Evolutionary conservation across 2,797 vertebrate species (phyloP), one percentile per base, ranked within the genome.

Genomic region (Malacoctenus gilli): DNA sequence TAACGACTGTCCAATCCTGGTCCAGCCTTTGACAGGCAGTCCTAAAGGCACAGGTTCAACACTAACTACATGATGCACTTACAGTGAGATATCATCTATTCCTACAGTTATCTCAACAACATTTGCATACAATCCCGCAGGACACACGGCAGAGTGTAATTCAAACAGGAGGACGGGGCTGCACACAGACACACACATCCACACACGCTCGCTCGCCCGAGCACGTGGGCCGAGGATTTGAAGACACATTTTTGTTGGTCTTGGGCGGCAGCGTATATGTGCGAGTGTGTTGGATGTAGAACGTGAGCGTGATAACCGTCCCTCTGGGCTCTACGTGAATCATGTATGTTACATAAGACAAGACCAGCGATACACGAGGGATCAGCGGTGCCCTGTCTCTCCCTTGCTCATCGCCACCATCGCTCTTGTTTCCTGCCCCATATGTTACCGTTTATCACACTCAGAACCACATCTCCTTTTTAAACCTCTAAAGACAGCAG

Each of bases 261-360:
- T 28, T 18, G 32, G 61, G 61, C 68, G 35, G 49, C 52, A 53
- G 49, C 35, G 44, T 35, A 20, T 50, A 58, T 40, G 42, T 65
- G 63, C 4, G 39, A 31, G 30, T 32, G 30, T 32, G 30, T 32
- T 8, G 10, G 9, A 10, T 75, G 20, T 34, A 65, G 48, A 80
- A 79, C 64, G 64, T 80, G 80, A 85, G 68, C 4, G 22, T 31
- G 77, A 75, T 62, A 81, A 22, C 60, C 68, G 68, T 44, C 59
- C 75, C 73, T 66, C 64, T 62, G 54, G 75, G 70, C 76, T 82
- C 39, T 28, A 75, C 69, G 75, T 79, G 78, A 85, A 78, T 87
- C 78, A 84, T 67, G 72, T 42, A 59, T 64, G 69, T 90, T 90
- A 87, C 71, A 73, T 86, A 88, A 49, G 15, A 57, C 31, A 14